phyloP scores from a whole-genome alignment of 53 echinoderm and acorn worm species.

The Actinopyga echinites region DNA sequence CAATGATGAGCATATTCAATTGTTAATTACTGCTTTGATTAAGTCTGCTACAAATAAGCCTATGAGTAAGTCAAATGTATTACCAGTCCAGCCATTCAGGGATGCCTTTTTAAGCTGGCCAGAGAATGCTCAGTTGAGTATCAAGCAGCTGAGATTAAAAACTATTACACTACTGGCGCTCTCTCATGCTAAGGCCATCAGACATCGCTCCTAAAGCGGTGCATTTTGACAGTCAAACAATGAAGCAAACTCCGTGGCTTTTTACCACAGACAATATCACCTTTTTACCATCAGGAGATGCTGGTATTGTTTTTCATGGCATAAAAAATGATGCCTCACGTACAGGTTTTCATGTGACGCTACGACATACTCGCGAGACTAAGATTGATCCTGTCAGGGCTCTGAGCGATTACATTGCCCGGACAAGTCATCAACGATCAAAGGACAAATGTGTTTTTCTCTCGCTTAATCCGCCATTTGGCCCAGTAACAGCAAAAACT shows the following conservation, averaged over 20 bases:
- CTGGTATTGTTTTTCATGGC: slow-evolving; percentile 31
- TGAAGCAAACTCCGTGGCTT: neutral
- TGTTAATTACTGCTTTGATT: slow-evolving; percentile 7
- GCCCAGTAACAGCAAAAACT: neutral
- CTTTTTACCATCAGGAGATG: slow-evolving; percentile 29
- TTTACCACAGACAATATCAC: slow-evolving; percentile 35
- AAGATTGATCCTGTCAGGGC: slow-evolving; percentile 43
- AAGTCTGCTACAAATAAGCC: slow-evolving; percentile 53
- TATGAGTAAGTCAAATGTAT: slow-evolving; percentile 21
- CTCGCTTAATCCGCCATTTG: neutral
- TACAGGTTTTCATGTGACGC: slow-evolving; percentile 32
- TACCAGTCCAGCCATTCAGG: slow-evolving; percentile 42
- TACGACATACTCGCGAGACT: slow-evolving; percentile 20
- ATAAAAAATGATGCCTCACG: slow-evolving; percentile 52
- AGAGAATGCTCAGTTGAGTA: slow-evolving; percentile 5
- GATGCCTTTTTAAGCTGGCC: slow-evolving; percentile 25
- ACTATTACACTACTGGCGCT: slow-evolving; percentile 34
- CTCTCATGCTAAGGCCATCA: slow-evolving; percentile 55
- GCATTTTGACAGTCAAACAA: neutral
- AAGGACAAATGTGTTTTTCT: neutral
- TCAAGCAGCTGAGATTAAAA: slow-evolving; percentile 40
- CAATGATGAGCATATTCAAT: neutral
- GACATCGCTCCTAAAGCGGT: slow-evolving; percentile 56
- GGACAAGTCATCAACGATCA: neutral
- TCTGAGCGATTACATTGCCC: slow-evolving; percentile 17